Percentiles rank a stretch among this genome's conserved stretches.
These are phyloP conservation scores for Microcebus ravelobensis DNA, from an alignment of 2,113 vertebrate genomes.

Conservation along the genomic window DNA sequence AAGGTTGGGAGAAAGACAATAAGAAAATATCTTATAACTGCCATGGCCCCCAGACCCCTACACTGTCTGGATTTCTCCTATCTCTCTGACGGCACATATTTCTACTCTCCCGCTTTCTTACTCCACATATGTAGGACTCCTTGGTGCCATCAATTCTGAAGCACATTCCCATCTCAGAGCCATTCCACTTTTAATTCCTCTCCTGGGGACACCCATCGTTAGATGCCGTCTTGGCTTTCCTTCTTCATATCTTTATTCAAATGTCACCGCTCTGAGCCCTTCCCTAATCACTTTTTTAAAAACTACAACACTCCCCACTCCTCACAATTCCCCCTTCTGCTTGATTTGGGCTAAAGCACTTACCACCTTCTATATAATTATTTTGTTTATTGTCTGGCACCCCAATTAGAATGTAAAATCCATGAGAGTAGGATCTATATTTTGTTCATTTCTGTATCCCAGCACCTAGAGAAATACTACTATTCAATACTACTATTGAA, in stretches of 20 bases:
- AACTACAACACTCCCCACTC: neutral
- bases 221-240: neutral
- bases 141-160: neutral
- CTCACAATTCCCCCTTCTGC: neutral
- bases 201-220: neutral
- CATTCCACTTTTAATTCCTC: neutral
- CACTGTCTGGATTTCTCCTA: neutral
- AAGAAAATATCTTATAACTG: too few species aligned
- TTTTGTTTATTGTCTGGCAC: neutral
- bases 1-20: neutral
- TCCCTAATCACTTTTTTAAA: neutral
- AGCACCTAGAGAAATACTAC: neutral
- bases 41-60: neutral
- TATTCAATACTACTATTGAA: too few species aligned
- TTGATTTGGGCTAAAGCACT: neutral
- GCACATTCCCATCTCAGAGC: too few species aligned
- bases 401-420: neutral
- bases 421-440: neutral
- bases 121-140: neutral
- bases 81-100: neutral
- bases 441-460: neutral
- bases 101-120: neutral
- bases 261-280: neutral
- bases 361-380: neutral
- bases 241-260: neutral